Evolutionary conservation across 2,113 vertebrate species (phyloP), one percentile per base, ranked within the genome.

Genomic region (Seriola rivoliana): DNA sequence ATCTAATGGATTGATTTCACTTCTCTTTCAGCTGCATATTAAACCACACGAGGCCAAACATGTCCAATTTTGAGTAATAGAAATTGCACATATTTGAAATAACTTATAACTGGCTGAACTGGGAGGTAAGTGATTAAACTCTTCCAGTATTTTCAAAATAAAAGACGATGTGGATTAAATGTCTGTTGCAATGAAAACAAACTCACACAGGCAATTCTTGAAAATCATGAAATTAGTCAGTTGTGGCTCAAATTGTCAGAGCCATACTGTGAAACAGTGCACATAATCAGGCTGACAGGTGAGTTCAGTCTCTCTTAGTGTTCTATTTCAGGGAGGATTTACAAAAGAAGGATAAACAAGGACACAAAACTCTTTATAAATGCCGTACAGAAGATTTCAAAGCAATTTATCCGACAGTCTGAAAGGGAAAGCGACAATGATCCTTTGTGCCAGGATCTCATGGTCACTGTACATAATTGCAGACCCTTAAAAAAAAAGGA

Each of bases 361-460:
- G 55, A 55, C 67, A 80, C 38, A 59, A 21, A 80, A 69, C 17
- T 52, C 23, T 11, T 17, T 19, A 21, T 77, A 21, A 59, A 73
- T 12, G 48, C 32, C 34, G 55, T 21, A 64, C 42, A 80, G 29
- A 69, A 38, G 5, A 64, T 52, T 84, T 46, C 29, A 79, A 32
- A 84, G 71, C 44, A 74, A 65, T 80, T 69, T 19, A 58, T 87
- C 40, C 23, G 38, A 55, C 44, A 48, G 50, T 34, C 44, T 82
- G 46, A 91, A 73, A 71, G n/a, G 38, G 54, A 81, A 80, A 67
- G 34, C 19, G 55, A 82, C 36, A 71, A 54, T 67, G 36, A 84
- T 78, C 8, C 0, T 82, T 85, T 81, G 48, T 76, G 71, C 59
- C 64, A 64, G 50, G 65, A 82, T 82, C 65, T 81, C 52, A 82